A percentile compares a stretch with the other conserved stretches of the same genome.
These are phyloP conservation scores for Drosophila seguyi DNA, from an alignment of 1,140 invertebrate species.

Conservation along the genomic window DNA sequence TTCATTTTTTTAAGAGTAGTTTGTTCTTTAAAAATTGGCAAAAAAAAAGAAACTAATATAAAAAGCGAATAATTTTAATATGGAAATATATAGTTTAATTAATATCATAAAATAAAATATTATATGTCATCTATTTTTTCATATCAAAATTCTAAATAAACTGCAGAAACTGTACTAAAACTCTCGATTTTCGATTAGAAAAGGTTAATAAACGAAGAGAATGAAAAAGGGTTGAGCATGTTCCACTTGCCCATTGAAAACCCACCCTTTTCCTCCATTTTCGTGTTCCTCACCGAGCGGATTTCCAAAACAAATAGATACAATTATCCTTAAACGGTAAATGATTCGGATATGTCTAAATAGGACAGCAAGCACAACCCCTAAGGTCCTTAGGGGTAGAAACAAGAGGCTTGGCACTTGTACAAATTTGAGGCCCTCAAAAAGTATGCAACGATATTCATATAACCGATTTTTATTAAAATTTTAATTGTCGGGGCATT, in stretches of 20 bases:
- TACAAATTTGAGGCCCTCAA: not conserved
- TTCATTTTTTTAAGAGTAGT: too few relatives aligned
- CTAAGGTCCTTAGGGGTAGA: conserved; percentile 48
- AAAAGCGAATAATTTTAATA: not conserved
- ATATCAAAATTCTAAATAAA: not conserved
- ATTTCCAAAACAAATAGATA: conserved; percentile 54
- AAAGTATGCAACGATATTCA: not conserved
- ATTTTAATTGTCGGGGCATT: not conserved
- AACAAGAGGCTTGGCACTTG: not conserved
- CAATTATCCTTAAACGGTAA: conserved; percentile 60
- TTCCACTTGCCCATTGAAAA: conserved; percentile 25
- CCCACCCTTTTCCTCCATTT: conserved; percentile 61
- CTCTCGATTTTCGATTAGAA: not conserved
- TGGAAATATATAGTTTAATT: not conserved
- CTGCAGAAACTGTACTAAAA: conserved; percentile 60
- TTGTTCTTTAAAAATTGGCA: too few relatives aligned
- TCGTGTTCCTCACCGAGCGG: conserved; percentile 11
- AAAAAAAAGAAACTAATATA: not conserved
- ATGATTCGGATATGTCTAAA: conserved; percentile 13
- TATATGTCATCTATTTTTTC: not conserved
- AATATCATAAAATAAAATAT: not conserved
- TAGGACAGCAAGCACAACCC: conserved; percentile 42
- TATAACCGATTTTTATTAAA: not conserved
- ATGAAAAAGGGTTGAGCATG: conserved; percentile 53
- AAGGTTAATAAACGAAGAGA: not conserved